Evolutionary conservation across 2,113 vertebrate species (phyloP).

Genomic region (Elanoides forficatus): DNA sequence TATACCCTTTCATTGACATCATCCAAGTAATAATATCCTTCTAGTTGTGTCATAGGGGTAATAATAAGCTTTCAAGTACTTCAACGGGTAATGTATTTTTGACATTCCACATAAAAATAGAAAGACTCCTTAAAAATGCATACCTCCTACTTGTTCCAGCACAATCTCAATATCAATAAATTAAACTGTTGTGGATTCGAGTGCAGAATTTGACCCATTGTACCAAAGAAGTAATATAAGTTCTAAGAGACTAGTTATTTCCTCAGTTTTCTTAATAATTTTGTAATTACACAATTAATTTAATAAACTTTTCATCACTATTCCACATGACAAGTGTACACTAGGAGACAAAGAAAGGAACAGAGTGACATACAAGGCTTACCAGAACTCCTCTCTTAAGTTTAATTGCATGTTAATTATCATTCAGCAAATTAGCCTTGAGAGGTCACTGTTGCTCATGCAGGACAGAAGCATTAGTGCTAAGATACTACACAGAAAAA

Average conservation of each 20-base stretch:
- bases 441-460: constrained; percentile 18
- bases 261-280: background rate
- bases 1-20: constrained; percentile 72
- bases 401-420: background rate
- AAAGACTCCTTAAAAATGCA: constrained; percentile 26
- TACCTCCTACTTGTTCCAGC: background rate
- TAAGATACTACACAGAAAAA: background rate
- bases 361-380: background rate
- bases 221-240: constrained; percentile 39
- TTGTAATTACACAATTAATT: background rate
- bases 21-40: constrained; percentile 69
- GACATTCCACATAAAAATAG: constrained; percentile 59
- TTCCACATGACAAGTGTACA: background rate
- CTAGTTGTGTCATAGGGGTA: constrained; percentile 61
- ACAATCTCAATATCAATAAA: background rate
- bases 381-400: background rate
- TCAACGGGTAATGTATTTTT: constrained; percentile 44
- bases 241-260: constrained; percentile 24
- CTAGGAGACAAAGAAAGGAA: background rate
- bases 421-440: constrained; percentile 20
- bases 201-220: background rate
- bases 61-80: constrained; percentile 72
- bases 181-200: background rate
- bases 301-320: constrained; percentile 16
- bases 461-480: background rate